Evolutionary conservation across 1,140 invertebrate genomes (phyloP).

Genomic region (Muscidifurax raptorellus): DNA sequence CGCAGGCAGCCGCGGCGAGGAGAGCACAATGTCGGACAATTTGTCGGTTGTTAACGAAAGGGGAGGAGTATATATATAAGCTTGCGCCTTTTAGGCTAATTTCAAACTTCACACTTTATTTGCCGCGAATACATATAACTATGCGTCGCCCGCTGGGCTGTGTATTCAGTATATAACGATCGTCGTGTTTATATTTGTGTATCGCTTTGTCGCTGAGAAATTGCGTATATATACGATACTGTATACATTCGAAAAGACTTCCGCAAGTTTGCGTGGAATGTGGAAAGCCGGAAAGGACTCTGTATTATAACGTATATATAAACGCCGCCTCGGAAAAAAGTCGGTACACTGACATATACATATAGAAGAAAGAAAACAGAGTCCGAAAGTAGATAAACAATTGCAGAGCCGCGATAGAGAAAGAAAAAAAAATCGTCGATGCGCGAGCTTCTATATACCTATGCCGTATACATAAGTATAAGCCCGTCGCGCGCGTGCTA

Average conservation of each 20-base stretch:
- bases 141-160: neutral
- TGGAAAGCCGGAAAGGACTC: constrained; percentile 7
- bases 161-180: neutral
- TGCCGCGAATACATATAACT: neutral
- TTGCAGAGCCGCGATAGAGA: neutral
- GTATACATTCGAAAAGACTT: neutral
- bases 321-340: too few species aligned
- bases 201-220: constrained; percentile 19
- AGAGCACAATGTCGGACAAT: constrained; percentile 53
- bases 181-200: neutral
- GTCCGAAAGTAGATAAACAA: neutral
- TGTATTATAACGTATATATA: too few species aligned
- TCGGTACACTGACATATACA: too few species aligned
- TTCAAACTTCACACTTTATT: constrained; percentile 23
- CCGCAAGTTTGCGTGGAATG: too few species aligned
- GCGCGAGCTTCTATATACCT: neutral
- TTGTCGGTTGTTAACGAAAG: constrained; percentile 53
- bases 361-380: neutral
- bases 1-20: too few species aligned
- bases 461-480: too few species aligned
- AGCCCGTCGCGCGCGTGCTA: neutral
- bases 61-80: neutral
- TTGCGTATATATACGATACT: constrained; percentile 12
- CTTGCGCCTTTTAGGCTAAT: constrained; percentile 18
- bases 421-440: neutral